These are phyloP conservation scores for Aulostomus chinensis DNA, from an alignment of 2,797 vertebrate genomes.

Conservation along the genomic window DNA sequence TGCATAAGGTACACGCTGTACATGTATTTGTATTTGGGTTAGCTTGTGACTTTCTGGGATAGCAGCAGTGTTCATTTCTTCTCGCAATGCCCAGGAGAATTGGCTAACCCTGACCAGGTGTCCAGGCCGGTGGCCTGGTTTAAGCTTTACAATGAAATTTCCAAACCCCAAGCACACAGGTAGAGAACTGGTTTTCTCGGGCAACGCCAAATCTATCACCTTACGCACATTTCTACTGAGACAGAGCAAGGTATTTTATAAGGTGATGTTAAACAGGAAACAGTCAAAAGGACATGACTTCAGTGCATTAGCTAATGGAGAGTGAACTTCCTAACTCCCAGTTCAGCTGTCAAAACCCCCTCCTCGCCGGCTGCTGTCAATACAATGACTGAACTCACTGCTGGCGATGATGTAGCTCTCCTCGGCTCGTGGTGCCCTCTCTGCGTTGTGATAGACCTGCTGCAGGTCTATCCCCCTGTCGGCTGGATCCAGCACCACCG, in stretches of 20 bases:
- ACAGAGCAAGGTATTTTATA: too few relatives aligned
- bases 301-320: too few relatives aligned
- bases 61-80: constrained; percentile 8
- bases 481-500: constrained; percentile 85
- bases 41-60: constrained; percentile 18
- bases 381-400: constrained; percentile 82
- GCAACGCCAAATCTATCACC: too few relatives aligned
- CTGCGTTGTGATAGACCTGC: constrained; percentile 82
- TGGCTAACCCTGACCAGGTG: constrained; percentile 27
- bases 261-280: too few relatives aligned
- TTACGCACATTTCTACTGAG: too few relatives aligned
- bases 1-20: background rate
- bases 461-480: constrained; percentile 80
- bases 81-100: constrained; percentile 2
- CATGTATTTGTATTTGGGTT: constrained; percentile 17
- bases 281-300: too few relatives aligned
- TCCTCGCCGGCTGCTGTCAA: background rate
- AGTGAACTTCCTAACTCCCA: background rate
- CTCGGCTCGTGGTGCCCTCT: constrained; percentile 74
- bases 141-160: constrained; percentile 13
- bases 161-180: background rate
- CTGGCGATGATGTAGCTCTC: constrained; percentile 83
- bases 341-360: background rate
- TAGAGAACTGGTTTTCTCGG: too few relatives aligned
- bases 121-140: constrained; percentile 38